Conservation (phyloP, 2,888 invertebrate genomes). For the Phortica okadai region DNA sequence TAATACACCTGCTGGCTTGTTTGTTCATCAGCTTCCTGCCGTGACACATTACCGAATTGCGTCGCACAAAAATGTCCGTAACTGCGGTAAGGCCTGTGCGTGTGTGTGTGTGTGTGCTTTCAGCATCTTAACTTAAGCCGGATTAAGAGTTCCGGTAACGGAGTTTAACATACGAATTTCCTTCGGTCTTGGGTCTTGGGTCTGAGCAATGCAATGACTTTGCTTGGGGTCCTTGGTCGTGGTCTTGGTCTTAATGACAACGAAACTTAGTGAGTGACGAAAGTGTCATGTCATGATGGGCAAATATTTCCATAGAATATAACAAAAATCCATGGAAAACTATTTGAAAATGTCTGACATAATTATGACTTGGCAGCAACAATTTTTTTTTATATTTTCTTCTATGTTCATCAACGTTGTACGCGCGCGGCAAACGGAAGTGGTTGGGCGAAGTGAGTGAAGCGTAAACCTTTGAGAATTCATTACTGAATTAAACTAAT, state of each 20-base stretch:
- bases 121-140: neutral
- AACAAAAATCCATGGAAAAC: neutral
- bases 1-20: neutral
- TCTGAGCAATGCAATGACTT: too few species aligned
- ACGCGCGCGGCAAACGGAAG: neutral
- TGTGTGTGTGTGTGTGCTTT: neutral
- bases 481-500: slow-evolving; percentile 37
- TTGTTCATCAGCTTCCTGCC: too few species aligned
- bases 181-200: neutral
- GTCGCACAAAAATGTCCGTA: too few species aligned
- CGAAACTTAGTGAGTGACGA: neutral
- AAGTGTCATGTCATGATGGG: slow-evolving; percentile 4
- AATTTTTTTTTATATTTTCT: slow-evolving; percentile 1
- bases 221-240: too few species aligned
- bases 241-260: neutral
- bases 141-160: neutral
- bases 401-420: too few species aligned
- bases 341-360: slow-evolving; percentile 27
- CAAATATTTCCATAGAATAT: slow-evolving; percentile 9
- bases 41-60: too few species aligned
- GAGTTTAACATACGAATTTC: neutral
- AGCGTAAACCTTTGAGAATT: slow-evolving; percentile 16
- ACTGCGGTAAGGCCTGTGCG: too few species aligned
- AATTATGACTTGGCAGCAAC: slow-evolving; percentile 29
- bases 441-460: too few species aligned